Base-by-base conservation (phyloP, 2,888 invertebrate species). In the Hydrotaea cyrtoneurina region DNA sequence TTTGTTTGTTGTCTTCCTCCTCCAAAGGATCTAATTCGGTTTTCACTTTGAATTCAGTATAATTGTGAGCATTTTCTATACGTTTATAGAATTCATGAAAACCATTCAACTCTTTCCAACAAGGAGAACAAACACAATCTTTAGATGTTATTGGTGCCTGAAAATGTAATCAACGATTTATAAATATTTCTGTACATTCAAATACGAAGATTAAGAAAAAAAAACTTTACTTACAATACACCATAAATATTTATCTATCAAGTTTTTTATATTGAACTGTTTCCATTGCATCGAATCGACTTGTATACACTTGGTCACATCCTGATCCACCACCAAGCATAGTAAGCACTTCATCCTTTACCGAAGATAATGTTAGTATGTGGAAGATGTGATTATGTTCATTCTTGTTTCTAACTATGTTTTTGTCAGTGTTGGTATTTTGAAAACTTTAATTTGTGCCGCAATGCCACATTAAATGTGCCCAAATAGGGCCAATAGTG, bases 81-180 rank as follows among this genome's bases (percentile, higher is more conserved):
- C 86, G 87, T 19, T 86, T 86, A 53, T 91, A 88, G 71, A 90
- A 89, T 50, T 81, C 81, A 78, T 90, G 87, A 21, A 91, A 91
- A 43, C 83, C 87, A 23, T 83, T 86, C 1, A 91, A 82, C 43
- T 83, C 87, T 7, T 87, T 73, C 90, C 90, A 91, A 77, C 90
- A 91, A 0, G 86, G 72, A 3, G 62, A 71, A n/a, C n/a, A n/a
- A n/a, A n/a, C n/a, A n/a, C n/a, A n/a, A n/a, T n/a, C n/a, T n/a
- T n/a, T n/a, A n/a, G 72, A 91, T 17, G 3, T 19, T 4, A 19
- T 17, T 4, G 11, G 15, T 26, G 23, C 59, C 59, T 59, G 15
- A 2, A 59, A 59, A 15, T 17, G n/a, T 53, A 17, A n/a, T n/a
- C n/a, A n/a, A n/a, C n/a, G n/a, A n/a, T n/a, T n/a, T n/a, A n/a